Evolutionary conservation across 1,140 invertebrate species (phyloP).

Genomic region (Danaus melanippus): DNA sequence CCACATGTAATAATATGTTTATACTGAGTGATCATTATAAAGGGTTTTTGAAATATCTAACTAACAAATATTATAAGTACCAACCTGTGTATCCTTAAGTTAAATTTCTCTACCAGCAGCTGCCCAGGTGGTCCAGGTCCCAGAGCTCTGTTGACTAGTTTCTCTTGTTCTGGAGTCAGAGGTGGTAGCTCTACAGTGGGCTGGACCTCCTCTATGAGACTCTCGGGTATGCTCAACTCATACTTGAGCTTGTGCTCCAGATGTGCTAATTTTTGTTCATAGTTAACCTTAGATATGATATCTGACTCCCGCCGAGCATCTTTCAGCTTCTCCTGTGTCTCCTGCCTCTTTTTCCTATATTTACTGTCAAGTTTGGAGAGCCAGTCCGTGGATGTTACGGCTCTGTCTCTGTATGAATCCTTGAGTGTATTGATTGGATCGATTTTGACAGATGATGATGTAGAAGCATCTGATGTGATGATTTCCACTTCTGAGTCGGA

Average conservation of each 20-base stretch:
- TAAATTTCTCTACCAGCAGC: constrained; percentile 75
- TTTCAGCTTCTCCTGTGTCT: constrained; percentile 50
- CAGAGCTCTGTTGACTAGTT: constrained; percentile 66
- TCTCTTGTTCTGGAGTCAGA: constrained; percentile 70
- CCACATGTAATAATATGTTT: no score
- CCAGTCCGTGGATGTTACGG: constrained; percentile 49
- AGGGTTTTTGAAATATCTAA: not conserved
- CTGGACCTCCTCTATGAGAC: constrained; percentile 55
- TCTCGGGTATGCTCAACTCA: constrained; percentile 61
- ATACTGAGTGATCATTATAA: no score
- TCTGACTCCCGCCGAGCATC: constrained; percentile 53
- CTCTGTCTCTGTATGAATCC: constrained; percentile 43
- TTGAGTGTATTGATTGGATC: constrained; percentile 53
- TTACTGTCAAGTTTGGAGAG: constrained; percentile 50
- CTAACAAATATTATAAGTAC: constrained; percentile 7
- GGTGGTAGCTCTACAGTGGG: constrained; percentile 65
- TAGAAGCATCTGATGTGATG: constrained; percentile 57
- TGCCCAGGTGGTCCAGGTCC: constrained; percentile 65
- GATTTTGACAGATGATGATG: constrained; percentile 51
- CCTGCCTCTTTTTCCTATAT: constrained; percentile 53
- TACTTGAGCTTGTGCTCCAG: constrained; percentile 60
- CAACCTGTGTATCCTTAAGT: constrained; percentile 73
- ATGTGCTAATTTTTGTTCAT: constrained; percentile 55
- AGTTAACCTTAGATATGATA: constrained; percentile 61
- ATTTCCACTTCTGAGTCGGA: constrained; percentile 66